These are phyloP conservation scores for Arctopsyche grandis DNA, from an alignment of 1,140 invertebrate genomes.

Conservation along the genomic window DNA sequence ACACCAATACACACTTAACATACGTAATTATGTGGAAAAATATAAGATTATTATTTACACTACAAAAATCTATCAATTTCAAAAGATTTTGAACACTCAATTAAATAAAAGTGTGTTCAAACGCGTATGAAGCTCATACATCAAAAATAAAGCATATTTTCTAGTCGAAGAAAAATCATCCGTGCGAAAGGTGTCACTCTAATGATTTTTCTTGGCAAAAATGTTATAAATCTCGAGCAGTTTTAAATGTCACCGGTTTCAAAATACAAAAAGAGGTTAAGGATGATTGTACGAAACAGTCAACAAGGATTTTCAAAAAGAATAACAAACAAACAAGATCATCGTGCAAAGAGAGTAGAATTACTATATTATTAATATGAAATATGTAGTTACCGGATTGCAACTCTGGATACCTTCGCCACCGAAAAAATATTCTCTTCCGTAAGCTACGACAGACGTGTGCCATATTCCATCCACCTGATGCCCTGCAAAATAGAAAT, in stretches of 20 bases:
- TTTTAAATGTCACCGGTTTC: background rate
- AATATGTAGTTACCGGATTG: constrained; percentile 75
- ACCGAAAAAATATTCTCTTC: constrained; percentile 89
- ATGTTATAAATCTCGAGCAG: background rate
- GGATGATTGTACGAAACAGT: background rate
- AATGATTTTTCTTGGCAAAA: background rate
- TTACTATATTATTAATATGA: background rate
- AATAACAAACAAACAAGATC: background rate
- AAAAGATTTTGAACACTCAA: too few relatives aligned
- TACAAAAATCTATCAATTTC: too few relatives aligned
- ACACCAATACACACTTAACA: background rate
- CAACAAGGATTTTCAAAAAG: constrained; percentile 10
- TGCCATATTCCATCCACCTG: constrained; percentile 90
- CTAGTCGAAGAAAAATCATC: background rate
- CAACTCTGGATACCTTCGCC: constrained; percentile 80
- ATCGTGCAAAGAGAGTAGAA: background rate
- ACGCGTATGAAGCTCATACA: too few relatives aligned
- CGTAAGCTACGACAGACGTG: constrained; percentile 85
- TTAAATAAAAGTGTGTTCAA: too few relatives aligned
- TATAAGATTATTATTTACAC: background rate
- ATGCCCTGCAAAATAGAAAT: constrained; percentile 69
- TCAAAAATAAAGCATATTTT: background rate
- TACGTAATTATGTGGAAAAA: too few relatives aligned
- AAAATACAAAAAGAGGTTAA: constrained; percentile 18
- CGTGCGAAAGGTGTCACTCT: background rate